Conservation (phyloP, 1,140 invertebrate genomes). For the Drosophila nannoptera region DNA sequence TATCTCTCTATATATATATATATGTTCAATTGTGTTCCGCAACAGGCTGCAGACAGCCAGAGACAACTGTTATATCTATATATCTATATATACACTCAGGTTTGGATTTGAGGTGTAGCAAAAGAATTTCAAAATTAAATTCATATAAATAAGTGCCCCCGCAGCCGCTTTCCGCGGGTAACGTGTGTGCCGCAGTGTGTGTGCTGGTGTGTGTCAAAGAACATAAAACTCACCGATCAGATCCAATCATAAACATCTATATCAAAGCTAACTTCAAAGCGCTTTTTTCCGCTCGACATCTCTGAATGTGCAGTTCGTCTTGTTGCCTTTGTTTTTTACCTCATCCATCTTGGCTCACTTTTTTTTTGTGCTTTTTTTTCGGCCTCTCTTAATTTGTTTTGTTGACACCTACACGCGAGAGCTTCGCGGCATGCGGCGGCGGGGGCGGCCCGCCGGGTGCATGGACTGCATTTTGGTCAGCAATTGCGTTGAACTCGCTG, state of each 20-base stretch:
- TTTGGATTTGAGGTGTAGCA: conserved; percentile 20
- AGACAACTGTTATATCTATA: conserved; percentile 27
- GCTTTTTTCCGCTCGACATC: conserved; percentile 53
- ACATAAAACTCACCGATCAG: conserved; percentile 33
- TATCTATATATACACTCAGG: conserved; percentile 9
- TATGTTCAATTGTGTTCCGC: conserved; percentile 27
- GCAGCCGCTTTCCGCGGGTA: conserved; percentile 31
- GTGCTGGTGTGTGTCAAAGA: conserved; percentile 31
- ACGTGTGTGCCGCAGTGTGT: conserved; percentile 10
- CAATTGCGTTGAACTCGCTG: conserved; percentile 51
- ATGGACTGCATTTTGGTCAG: conserved; percentile 44
- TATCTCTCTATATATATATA: not conserved
- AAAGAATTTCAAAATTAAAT: conserved; percentile 49
- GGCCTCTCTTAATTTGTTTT: conserved; percentile 22
- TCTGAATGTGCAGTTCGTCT: conserved; percentile 30
- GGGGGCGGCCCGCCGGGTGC: not conserved
- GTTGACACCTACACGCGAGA: conserved; percentile 71
- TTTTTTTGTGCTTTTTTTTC: conserved; percentile 19
- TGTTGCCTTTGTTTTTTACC: not conserved
- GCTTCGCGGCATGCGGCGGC: conserved; percentile 13
- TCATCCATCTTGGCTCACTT: not conserved
- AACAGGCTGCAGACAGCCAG: conserved; percentile 16
- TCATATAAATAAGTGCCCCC: conserved; percentile 27
- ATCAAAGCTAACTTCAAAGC: conserved; percentile 65
- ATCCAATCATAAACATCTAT: conserved; percentile 45